Percentiles rank a stretch among this genome's conserved stretches.
Conservation (phyloP, 1,140 invertebrate species). For the Leucophenga varia region DNA sequence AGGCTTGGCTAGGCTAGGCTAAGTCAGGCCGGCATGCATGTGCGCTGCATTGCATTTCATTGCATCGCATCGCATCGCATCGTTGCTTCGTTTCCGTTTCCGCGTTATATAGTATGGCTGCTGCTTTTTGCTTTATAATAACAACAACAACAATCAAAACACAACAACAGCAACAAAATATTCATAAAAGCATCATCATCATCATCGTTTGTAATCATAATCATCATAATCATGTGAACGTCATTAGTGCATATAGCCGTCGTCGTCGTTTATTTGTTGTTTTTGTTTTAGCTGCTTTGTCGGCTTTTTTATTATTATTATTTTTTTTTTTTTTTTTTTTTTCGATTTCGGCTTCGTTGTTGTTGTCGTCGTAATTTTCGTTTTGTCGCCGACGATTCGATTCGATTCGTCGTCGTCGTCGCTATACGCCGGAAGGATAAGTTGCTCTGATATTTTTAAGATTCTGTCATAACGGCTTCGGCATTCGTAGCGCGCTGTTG, state of each 20-base stretch:
- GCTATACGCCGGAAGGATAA: conserved; percentile 34
- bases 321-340: no score
- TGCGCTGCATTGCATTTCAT: no score
- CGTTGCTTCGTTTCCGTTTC: no score
- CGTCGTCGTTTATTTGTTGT: no score
- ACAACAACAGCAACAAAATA: background rate
- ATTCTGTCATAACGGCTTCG: conserved; percentile 53
- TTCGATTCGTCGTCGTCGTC: conserved; percentile 1
- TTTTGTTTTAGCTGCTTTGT: no score
- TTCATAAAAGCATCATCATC: background rate
- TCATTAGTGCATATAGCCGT: conserved; percentile 13
- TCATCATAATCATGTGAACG: conserved; percentile 4
- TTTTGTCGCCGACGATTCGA: background rate
- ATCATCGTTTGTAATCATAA: background rate
- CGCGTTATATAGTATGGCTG: no score
- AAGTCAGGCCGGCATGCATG: no score
- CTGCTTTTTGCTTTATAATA: no score
- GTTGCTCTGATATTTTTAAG: conserved; percentile 44
- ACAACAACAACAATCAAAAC: no score
- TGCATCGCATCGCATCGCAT: no score
- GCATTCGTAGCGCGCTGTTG: conserved; percentile 47
- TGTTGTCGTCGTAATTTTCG: conserved; percentile 8
- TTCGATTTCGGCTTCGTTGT: background rate
- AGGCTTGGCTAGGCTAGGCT: no score
- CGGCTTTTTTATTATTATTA: no score